Percentiles rank a stretch among this genome's conserved stretches.
Evolutionary conservation across 2,888 invertebrate genomes (phyloP).

Genomic region (Limnephilus auricula): DNA sequence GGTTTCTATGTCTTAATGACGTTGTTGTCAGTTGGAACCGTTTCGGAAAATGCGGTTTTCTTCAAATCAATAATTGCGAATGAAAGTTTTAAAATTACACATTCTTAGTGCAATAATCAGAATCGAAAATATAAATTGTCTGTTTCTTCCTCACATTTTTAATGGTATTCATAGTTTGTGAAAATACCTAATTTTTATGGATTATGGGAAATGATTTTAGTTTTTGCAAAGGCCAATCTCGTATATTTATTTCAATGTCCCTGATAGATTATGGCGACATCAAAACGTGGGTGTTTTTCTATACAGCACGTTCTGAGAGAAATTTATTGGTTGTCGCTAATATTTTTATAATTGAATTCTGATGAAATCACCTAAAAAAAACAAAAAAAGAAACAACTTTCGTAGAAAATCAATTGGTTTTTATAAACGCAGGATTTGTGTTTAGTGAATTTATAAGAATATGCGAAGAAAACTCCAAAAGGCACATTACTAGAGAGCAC

Average conservation of each 20-base stretch:
- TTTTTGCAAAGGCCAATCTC: background rate
- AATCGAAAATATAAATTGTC: too few species aligned
- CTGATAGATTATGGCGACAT: background rate
- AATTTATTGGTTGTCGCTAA: background rate
- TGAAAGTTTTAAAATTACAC: too few species aligned
- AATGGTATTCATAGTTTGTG: too few species aligned
- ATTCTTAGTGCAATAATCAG: too few species aligned
- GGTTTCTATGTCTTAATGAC: too few species aligned
- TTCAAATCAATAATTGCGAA: too few species aligned
- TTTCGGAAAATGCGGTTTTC: too few species aligned
- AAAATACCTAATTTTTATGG: too few species aligned
- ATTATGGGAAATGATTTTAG: too few species aligned
- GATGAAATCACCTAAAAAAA: background rate
- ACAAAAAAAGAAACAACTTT: background rate
- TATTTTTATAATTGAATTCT: constrained; percentile 22
- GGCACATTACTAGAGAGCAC: background rate
- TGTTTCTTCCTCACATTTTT: too few species aligned
- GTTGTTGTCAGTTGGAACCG: too few species aligned
- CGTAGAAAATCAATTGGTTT: background rate
- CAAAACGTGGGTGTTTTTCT: background rate
- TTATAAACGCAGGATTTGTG: background rate
- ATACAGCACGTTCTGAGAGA: background rate
- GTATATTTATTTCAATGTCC: background rate
- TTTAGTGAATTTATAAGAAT: background rate
- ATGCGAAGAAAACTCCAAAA: background rate